Conservation (phyloP, 37 sponge, comb jelly and placozoan species). For the Cliona cf. orientalis region DNA sequence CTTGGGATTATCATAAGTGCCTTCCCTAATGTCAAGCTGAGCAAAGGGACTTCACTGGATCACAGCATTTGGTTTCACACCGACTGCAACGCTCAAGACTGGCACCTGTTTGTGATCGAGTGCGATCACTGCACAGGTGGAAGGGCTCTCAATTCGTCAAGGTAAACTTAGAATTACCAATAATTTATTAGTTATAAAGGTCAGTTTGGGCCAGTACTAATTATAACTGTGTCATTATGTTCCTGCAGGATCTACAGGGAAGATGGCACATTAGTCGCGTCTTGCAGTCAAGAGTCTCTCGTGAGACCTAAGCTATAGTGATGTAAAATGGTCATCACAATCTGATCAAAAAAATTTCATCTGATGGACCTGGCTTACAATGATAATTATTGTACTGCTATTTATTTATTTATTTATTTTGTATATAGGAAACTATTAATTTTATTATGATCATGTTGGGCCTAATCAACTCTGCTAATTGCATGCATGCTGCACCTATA, state of each 20-base stretch:
- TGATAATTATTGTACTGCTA: not conserved
- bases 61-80: not conserved
- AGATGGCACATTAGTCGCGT: not conserved
- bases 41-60: not conserved
- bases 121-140: not conserved
- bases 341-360: no score
- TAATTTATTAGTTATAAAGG: not conserved
- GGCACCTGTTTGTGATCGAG: not conserved
- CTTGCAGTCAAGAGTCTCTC: not conserved
- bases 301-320: not conserved
- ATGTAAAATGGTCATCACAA: no score
- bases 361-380: no score
- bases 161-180: not conserved
- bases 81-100: not conserved
- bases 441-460: no score
- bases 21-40: not conserved
- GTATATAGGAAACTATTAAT: no score
- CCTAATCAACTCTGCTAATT: no score
- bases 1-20: not conserved
- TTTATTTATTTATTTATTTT: no score
- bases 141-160: not conserved
- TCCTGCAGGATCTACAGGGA: not conserved
- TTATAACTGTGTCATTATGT: not conserved
- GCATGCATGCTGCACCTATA: no score
- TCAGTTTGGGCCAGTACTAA: not conserved